Evolutionary conservation across 2,888 invertebrate genomes (phyloP).

Genomic region (Scotopteryx bipunctaria): DNA sequence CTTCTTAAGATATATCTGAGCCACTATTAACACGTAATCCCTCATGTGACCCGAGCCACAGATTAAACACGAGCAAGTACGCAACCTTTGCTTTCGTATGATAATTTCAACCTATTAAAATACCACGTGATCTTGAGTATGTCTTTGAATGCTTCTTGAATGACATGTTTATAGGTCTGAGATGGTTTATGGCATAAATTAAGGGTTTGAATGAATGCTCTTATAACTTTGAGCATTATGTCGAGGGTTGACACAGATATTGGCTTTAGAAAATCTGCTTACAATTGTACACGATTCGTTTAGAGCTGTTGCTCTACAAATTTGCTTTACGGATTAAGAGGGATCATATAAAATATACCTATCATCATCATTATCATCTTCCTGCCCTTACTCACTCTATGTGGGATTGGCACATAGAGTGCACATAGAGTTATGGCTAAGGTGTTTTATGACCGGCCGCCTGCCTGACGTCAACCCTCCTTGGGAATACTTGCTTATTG

Average conservation of each 20-base stretch:
- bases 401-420: too few species aligned
- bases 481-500: too few species aligned
- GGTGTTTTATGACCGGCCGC: too few species aligned
- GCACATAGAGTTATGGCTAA: too few species aligned
- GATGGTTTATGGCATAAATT: slow-evolving; percentile 8
- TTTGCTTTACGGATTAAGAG: not conserved
- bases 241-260: not conserved
- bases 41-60: slow-evolving; percentile 61
- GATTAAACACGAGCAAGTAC: slow-evolving; percentile 11
- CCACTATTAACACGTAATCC: slow-evolving; percentile 74
- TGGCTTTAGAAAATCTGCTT: not conserved
- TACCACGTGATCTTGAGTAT: slow-evolving; percentile 59
- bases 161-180: slow-evolving; percentile 48
- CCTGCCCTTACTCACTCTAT: too few species aligned
- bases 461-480: too few species aligned
- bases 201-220: slow-evolving; percentile 3
- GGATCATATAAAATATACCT: too few species aligned
- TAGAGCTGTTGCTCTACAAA: not conserved
- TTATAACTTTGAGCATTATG: not conserved
- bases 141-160: slow-evolving; percentile 59
- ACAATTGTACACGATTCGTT: not conserved
- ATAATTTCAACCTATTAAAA: slow-evolving; percentile 73
- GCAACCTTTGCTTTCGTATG: slow-evolving; percentile 58
- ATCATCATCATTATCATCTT: too few species aligned
- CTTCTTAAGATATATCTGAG: slow-evolving; percentile 70